Percentiles rank a stretch among this genome's conserved stretches.
phyloP scores from a whole-genome alignment of 2,888 invertebrate species.

The Coelinius sp. region DNA sequence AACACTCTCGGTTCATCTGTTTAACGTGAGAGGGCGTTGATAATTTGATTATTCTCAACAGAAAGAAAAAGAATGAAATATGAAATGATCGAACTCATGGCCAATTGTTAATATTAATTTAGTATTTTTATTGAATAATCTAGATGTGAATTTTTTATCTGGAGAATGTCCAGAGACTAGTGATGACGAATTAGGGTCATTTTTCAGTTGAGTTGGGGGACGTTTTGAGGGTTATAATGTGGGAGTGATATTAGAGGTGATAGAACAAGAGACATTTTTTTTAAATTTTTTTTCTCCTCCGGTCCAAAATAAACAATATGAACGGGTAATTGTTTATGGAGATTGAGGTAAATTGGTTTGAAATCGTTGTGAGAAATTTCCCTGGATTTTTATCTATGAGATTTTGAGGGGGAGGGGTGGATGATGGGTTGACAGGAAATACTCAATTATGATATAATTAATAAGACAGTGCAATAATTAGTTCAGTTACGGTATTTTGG shows the following conservation, averaged over 20 bases:
- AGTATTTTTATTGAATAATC: not conserved
- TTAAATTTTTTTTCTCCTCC: not conserved
- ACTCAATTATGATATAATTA: not conserved
- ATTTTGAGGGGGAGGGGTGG: not conserved
- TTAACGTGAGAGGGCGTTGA: not conserved
- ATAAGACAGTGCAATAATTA: not conserved
- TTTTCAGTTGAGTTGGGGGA: not conserved
- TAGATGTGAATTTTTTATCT: not conserved
- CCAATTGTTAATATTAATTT: not conserved
- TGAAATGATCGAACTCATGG: not conserved
- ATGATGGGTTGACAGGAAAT: not conserved
- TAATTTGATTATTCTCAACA: not conserved
- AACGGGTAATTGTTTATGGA: not conserved
- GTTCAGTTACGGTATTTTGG: constrained; percentile 11
- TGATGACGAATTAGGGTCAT: not conserved
- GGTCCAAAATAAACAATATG: not conserved
- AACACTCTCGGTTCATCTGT: not conserved
- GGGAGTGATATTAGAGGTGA: too few species aligned
- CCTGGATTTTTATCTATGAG: not conserved
- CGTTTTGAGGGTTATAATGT: not conserved
- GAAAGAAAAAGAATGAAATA: not conserved
- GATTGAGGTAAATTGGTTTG: too few species aligned
- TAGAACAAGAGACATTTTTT: not conserved
- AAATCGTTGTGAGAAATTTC: not conserved
- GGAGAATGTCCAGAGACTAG: not conserved